These are phyloP conservation scores for Plebejus argus DNA, from an alignment of 2,888 invertebrate species.

Conservation along the genomic window DNA sequence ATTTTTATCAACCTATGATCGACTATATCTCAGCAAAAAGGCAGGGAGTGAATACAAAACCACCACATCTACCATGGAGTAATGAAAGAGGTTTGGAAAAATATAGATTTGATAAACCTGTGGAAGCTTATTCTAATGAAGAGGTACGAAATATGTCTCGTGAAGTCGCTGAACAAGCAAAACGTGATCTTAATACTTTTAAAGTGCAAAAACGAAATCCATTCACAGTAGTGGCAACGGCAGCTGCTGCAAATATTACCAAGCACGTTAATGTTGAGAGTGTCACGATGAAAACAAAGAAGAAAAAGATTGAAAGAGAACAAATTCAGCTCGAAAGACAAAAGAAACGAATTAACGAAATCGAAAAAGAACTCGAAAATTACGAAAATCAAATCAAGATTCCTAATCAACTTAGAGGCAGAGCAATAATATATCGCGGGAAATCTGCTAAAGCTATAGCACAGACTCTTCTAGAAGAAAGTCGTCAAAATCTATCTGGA, in stretches of 20 bases:
- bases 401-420: slow-evolving; percentile 75
- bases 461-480: slow-evolving; percentile 82
- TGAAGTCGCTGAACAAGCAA: slow-evolving; percentile 85
- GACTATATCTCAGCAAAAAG: slow-evolving; percentile 89
- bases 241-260: slow-evolving; percentile 82
- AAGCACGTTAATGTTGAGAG: slow-evolving; percentile 83
- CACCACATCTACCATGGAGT: slow-evolving; percentile 87
- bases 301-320: slow-evolving; percentile 68
- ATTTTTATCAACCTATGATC: slow-evolving; percentile 93
- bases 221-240: slow-evolving; percentile 82
- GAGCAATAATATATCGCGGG: slow-evolving; percentile 83
- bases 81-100: slow-evolving; percentile 85
- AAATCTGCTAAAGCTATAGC: slow-evolving; percentile 89
- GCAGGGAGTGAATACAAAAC: slow-evolving; percentile 62
- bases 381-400: slow-evolving; percentile 71
- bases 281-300: slow-evolving; percentile 70
- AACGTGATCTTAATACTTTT: slow-evolving; percentile 82
- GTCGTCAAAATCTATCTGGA: slow-evolving; percentile 76
- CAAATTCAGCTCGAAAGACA: slow-evolving; percentile 66
- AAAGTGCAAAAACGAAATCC: slow-evolving; percentile 82
- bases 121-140: slow-evolving; percentile 84
- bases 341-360: slow-evolving; percentile 71
- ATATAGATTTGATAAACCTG: slow-evolving; percentile 83
- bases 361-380: slow-evolving; percentile 62
- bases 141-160: slow-evolving; percentile 85